These are phyloP conservation scores for Leucopsar rothschildi DNA, from an alignment of 2,113 vertebrate genomes.

Conservation along the genomic window DNA sequence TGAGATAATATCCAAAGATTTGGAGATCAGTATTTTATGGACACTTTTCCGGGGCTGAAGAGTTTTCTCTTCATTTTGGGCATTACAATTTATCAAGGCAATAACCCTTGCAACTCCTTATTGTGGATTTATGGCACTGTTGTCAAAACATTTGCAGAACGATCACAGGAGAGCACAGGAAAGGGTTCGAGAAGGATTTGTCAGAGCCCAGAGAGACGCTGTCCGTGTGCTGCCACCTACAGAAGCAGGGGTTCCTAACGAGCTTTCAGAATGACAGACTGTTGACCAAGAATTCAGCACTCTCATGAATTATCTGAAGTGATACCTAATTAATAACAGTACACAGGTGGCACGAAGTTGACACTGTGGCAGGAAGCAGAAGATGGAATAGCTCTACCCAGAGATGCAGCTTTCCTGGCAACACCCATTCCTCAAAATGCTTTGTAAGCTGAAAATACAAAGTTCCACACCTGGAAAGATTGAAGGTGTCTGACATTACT, in stretches of 20 bases:
- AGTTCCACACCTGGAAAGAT: background rate
- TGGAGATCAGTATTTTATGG: background rate
- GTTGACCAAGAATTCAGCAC: background rate
- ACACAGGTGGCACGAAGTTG: background rate
- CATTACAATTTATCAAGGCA: background rate
- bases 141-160: background rate
- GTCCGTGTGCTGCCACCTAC: background rate
- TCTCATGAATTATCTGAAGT: background rate
- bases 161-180: accelerated
- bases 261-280: background rate
- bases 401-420: background rate
- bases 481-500: background rate
- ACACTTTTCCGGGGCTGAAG: background rate
- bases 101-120: background rate
- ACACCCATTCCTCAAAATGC: background rate
- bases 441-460: background rate
- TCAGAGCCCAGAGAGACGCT: background rate
- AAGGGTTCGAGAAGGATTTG: background rate
- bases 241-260: background rate
- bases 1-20: background rate
- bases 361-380: background rate
- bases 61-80: background rate
- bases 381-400: background rate
- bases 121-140: background rate
- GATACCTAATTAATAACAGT: background rate